These are phyloP conservation scores for Tangachromis dhanisi DNA, from an alignment of 2,113 vertebrate species.

Conservation along the genomic window DNA sequence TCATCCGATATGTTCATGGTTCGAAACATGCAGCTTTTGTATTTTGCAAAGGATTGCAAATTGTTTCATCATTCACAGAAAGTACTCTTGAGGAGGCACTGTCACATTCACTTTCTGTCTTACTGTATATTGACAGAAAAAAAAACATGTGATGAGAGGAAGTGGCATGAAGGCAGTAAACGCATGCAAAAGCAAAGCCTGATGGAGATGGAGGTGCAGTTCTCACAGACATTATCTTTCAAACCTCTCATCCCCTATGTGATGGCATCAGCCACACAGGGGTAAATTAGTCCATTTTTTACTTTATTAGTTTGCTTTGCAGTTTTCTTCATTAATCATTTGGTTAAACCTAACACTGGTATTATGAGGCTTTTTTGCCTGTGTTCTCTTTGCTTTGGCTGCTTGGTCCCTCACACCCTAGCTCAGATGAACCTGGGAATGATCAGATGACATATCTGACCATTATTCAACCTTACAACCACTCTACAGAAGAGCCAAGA, in stretches of 20 bases:
- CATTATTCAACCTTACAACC: constrained; percentile 10
- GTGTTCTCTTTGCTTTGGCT: too few species aligned
- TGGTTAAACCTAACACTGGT: too few species aligned
- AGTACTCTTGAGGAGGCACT: neutral
- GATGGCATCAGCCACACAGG: too few species aligned
- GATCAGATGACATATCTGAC: constrained; percentile 7
- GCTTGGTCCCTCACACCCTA: too few species aligned
- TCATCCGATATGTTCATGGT: neutral
- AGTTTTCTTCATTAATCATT: too few species aligned
- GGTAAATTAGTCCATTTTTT: too few species aligned
- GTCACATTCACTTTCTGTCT: neutral
- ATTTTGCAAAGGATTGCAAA: neutral
- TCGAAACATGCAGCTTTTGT: neutral
- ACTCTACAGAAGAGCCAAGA: neutral
- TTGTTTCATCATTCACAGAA: constrained; percentile 4
- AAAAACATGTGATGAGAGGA: neutral
- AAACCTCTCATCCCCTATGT: neutral
- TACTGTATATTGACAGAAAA: neutral
- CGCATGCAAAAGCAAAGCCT: constrained; percentile 4
- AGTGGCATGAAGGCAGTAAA: neutral
- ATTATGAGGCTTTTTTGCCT: too few species aligned
- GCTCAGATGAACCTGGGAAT: neutral
- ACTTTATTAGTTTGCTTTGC: too few species aligned
- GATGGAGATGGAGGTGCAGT: neutral
- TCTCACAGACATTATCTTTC: constrained; percentile 3